Evolutionary conservation across 1,140 invertebrate species (phyloP), one percentile per base, ranked within the genome.

Genomic region (Schlechtendalia chinensis): DNA sequence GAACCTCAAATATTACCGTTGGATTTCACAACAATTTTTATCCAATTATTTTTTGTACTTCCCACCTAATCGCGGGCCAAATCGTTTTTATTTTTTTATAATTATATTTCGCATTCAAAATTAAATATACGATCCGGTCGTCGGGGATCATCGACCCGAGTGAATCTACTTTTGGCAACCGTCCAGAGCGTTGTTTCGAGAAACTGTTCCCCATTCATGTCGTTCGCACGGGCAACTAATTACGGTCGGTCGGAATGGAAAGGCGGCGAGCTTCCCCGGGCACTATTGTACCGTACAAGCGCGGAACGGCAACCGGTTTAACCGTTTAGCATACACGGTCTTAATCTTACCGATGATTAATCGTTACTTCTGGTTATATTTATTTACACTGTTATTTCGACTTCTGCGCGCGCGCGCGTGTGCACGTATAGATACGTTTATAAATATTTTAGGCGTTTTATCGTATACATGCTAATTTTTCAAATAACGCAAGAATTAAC

Each of bases 341-440:
- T 74, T 74, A 39, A 74, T 74, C 71, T 74, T 56, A 16, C 53
- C 71, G 32, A 74, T 74, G 71, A 74, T 74, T 74, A 74, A 74
- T 74, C 50, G 71, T 56, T 58, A 56, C 19, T 74, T 14, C 71
- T 45, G 53, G 27, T 24, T 16, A 32, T 74, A 56, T 56, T 50
- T 54, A 54, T 72, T 72, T 72, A 72, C 53, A 72, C 27, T 14
- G 69, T 39, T 39, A 3, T 39, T 54, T 47, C 22, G 27, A 54
- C 53, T 72, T 72, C 24, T 14, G 27, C 17, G 47, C 50, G 14
- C 16, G 10, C 69, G 39, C 6, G 14, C 5, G 6, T 17, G 29
- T 65, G n/a, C n/a, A n/a, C 11, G n/a, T n/a, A 65, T 32, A 65
- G 12, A 53, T 53, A 53, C 50, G 50, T 17, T 29, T 32, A 65